Percentiles rank a stretch among this genome's conserved stretches.
Conservation (phyloP, 2,888 invertebrate species). For the Macropis europaea region DNA sequence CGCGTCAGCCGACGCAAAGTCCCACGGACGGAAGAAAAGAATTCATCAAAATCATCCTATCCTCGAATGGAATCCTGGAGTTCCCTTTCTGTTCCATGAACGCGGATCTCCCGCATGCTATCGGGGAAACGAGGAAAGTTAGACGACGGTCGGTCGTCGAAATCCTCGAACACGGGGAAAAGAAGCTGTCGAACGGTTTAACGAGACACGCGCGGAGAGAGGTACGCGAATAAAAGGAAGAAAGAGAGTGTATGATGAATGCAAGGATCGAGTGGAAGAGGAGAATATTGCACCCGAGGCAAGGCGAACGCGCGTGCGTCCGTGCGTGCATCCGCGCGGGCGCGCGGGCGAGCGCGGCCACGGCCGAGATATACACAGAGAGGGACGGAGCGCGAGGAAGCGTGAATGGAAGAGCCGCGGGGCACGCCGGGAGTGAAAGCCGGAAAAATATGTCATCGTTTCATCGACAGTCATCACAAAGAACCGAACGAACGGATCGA, state of each 20-base stretch:
- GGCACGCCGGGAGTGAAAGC: slow-evolving; percentile 75
- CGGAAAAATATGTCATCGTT: slow-evolving; percentile 80
- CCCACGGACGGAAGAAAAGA: too few relatives aligned
- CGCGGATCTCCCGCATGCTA: too few relatives aligned
- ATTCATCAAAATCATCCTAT: too few relatives aligned
- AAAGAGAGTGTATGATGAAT: slow-evolving; percentile 1
- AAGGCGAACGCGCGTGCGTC: slow-evolving; percentile 41
- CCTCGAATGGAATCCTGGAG: too few relatives aligned
- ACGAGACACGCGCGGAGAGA: slow-evolving; percentile 22
- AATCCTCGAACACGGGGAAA: not conserved
- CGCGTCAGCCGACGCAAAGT: too few relatives aligned
- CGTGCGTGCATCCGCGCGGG: slow-evolving; percentile 31
- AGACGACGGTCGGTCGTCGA: too few relatives aligned
- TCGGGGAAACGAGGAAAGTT: not conserved
- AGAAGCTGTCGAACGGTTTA: slow-evolving; percentile 31
- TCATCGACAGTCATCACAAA: slow-evolving; percentile 80
- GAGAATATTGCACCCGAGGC: slow-evolving; percentile 45
- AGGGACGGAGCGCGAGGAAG: slow-evolving; percentile 54
- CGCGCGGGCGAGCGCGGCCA: slow-evolving; percentile 17
- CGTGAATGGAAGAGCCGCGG: slow-evolving; percentile 66
- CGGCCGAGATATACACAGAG: slow-evolving; percentile 45
- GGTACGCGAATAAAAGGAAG: not conserved
- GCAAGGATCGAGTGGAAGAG: slow-evolving; percentile 14
- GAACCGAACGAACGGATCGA: slow-evolving; percentile 72
- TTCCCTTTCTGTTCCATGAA: too few relatives aligned